These are phyloP conservation scores for Armadillidium nasatum DNA, from an alignment of 1,140 invertebrate genomes.

Conservation along the genomic window DNA sequence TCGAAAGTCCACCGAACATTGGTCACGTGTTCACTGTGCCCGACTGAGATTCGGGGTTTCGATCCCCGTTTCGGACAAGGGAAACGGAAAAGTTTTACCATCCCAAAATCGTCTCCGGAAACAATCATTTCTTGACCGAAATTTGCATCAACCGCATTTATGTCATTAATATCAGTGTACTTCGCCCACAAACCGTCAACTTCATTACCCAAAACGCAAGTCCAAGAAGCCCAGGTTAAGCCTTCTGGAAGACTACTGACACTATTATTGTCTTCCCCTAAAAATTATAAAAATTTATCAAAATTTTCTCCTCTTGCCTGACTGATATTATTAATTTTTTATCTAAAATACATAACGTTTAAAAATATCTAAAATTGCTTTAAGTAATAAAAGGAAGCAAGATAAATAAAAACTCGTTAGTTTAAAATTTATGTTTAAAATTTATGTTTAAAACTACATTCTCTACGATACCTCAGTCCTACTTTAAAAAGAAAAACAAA, in stretches of 20 bases:
- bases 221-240: constrained; percentile 37
- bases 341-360: too few species aligned
- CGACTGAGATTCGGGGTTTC: constrained; percentile 33
- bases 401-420: too few species aligned
- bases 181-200: constrained; percentile 40
- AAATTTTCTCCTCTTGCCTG: too few species aligned
- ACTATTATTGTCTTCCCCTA: neutral
- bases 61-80: constrained; percentile 39
- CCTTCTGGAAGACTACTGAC: constrained; percentile 20
- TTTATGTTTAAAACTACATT: too few species aligned
- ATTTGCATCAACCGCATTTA: constrained; percentile 39
- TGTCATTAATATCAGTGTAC: constrained; percentile 40
- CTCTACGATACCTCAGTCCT: too few species aligned
- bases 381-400: too few species aligned
- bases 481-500: too few species aligned
- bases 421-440: too few species aligned
- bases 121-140: constrained; percentile 30
- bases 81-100: constrained; percentile 42
- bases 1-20: constrained; percentile 39
- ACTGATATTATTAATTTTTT: too few species aligned
- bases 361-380: too few species aligned
- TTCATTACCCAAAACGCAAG: constrained; percentile 35
- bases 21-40: constrained; percentile 42
- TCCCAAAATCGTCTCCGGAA: constrained; percentile 40
- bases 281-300: too few species aligned